phyloP scores from a whole-genome alignment of 2,888 invertebrate genomes.

The Lasioglossum calceatum region DNA sequence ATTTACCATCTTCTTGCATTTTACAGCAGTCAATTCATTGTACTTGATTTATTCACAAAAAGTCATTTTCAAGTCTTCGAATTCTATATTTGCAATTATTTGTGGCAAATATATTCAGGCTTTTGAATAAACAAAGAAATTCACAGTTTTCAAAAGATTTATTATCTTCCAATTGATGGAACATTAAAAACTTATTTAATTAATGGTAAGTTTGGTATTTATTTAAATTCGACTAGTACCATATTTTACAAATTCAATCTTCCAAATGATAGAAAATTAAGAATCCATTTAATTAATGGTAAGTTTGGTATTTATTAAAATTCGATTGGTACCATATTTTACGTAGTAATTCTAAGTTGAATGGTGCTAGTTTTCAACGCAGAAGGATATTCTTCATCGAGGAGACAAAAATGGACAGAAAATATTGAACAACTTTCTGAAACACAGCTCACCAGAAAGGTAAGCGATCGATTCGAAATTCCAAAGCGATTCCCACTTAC shows the following conservation, averaged over 20 bases:
- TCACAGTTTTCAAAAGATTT: neutral
- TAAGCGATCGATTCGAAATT: slow-evolving; percentile 6
- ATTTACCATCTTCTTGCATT: neutral
- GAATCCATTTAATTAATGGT: no score
- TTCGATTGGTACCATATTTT: no score
- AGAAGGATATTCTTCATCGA: neutral
- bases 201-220: no score
- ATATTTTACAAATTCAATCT: no score
- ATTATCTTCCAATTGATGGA: neutral
- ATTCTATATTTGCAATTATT: neutral
- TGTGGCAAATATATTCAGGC: neutral
- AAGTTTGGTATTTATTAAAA: no score
- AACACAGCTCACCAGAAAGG: neutral
- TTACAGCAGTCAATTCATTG: neutral
- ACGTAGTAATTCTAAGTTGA: no score
- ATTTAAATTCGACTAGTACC: no score
- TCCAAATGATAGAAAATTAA: no score
- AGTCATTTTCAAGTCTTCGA: no score
- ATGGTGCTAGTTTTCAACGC: neutral
- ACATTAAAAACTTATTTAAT: neutral
- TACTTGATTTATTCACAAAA: no score
- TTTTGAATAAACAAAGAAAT: neutral
- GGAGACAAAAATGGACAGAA: neutral
- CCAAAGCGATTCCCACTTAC: slow-evolving; percentile 20
- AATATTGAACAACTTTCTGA: neutral